Percentiles rank a stretch among this genome's conserved stretches.
These are phyloP conservation scores for Spodoptera litura DNA, from an alignment of 1,140 invertebrate genomes.

Conservation along the genomic window DNA sequence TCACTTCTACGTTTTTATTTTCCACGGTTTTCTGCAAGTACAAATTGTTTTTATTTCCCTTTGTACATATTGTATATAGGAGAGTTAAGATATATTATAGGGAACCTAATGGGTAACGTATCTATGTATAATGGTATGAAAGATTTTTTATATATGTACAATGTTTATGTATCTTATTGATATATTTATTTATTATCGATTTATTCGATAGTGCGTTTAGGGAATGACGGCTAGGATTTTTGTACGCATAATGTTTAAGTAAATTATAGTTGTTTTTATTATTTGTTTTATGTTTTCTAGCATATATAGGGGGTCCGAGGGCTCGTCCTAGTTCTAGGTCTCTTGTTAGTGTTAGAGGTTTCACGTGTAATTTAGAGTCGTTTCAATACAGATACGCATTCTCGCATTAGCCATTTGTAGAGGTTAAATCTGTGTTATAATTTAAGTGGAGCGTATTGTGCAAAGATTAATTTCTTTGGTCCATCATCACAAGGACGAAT, in stretches of 20 bases:
- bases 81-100: slow-evolving; percentile 66
- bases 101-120: slow-evolving; percentile 60
- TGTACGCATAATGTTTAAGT: slow-evolving; percentile 84
- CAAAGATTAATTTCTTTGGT: slow-evolving; percentile 36
- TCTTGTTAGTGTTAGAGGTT: slow-evolving; percentile 65
- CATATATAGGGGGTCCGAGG: slow-evolving; percentile 59
- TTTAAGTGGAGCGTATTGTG: slow-evolving; percentile 57
- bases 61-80: slow-evolving; percentile 84
- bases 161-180: slow-evolving; percentile 73
- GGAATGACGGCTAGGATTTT: slow-evolving; percentile 75
- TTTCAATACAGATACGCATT: slow-evolving; percentile 63
- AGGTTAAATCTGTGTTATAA: slow-evolving; percentile 72
- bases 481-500: slow-evolving; percentile 51
- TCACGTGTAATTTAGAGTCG: slow-evolving; percentile 62
- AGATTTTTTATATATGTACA: slow-evolving; percentile 82
- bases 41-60: slow-evolving; percentile 85
- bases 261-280: slow-evolving; percentile 84
- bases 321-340: slow-evolving; percentile 61
- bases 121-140: slow-evolving; percentile 75
- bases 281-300: slow-evolving; percentile 72
- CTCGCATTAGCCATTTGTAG: slow-evolving; percentile 72
- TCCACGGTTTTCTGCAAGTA: slow-evolving; percentile 83
- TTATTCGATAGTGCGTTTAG: slow-evolving; percentile 66
- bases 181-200: slow-evolving; percentile 77
- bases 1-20: slow-evolving; percentile 61